Evolutionary conservation across 2,797 vertebrate species (phyloP), one percentile per base, ranked within the genome.

Genomic region (Melanotaenia parkinsoni): DNA sequence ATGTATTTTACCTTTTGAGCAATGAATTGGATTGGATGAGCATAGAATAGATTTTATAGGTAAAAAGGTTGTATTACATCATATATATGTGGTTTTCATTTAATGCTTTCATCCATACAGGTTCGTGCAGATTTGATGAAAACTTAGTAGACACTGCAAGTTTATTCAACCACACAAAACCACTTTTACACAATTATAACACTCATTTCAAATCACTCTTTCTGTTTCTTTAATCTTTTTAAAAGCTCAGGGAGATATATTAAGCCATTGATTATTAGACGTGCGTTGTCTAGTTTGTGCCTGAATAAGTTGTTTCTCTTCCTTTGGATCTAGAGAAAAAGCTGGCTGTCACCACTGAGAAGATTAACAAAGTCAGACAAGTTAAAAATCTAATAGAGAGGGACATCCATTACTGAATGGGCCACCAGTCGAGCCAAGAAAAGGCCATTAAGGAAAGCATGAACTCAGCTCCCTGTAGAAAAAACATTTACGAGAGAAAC

Each of bases 391-490:
- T 86, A 84, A 87, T 83, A 74, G 70, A 85, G 74, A 74, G 68
- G 69, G 88, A 87, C 86, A 85, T 91, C 81, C 87, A 90, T 91
- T 91, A 89, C 83, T 71, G 86, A 85, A 89, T 80, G 79, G 87
- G 22, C 85, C 81, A 83, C 80, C 74, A 43, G 82, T 75, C 70
- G 37, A 86, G 87, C 90, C 89, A 88, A 88, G 80, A 90, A 88
- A 82, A 81, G 77, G 72, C 85, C 76, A 91, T 92, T 92, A 93
- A 86, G 85, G 71, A 84, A 89, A 92, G 82, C 79, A 77, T 80
- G 83, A 83, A 86, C 79, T 89, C 86, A 83, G 88, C 88, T 92
- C 86, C 81, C 75, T 68, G 75, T 64, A 88, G 85, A 82, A 88
- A 83, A 88, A 88, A 86, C 84, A 80, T 85, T 90, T 87, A 88